Percentiles rank a stretch among this genome's conserved stretches.
Conservation (phyloP, 2,113 vertebrate species). For the Aramus guarauna region DNA sequence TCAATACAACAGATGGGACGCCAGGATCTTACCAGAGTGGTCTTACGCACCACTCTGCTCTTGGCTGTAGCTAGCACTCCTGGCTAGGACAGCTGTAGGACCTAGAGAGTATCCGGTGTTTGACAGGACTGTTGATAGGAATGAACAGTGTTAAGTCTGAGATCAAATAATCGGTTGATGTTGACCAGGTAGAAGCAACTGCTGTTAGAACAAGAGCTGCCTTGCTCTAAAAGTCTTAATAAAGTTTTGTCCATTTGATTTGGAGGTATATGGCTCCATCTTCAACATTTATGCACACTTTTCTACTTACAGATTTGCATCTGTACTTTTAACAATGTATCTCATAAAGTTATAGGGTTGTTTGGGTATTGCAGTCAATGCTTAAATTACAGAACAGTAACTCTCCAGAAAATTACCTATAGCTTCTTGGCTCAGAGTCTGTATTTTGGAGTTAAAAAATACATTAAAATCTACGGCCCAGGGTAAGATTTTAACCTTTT, state of each 20-base stretch:
- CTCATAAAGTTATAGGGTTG: not conserved
- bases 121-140: not conserved
- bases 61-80: not conserved
- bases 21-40: fast-evolving
- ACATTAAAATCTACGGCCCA: not conserved
- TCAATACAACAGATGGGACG: not conserved
- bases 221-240: not conserved
- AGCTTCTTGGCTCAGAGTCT: not conserved
- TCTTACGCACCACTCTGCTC: not conserved
- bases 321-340: not conserved
- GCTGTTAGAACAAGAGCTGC: not conserved
- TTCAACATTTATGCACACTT: fast-evolving
- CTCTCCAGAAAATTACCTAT: not conserved
- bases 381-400: not conserved
- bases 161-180: not conserved
- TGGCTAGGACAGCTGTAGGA: not conserved
- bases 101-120: not conserved
- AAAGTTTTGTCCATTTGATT: not conserved
- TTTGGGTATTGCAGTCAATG: not conserved
- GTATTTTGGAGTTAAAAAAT: not conserved
- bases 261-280: not conserved
- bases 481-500: not conserved
- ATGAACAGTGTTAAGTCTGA: not conserved
- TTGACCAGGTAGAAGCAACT: not conserved
- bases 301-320: not conserved